Evolutionary conservation across 2,888 invertebrate species (phyloP), one percentile per base, ranked within the genome.

Genomic region (Amphipyra berbera): DNA sequence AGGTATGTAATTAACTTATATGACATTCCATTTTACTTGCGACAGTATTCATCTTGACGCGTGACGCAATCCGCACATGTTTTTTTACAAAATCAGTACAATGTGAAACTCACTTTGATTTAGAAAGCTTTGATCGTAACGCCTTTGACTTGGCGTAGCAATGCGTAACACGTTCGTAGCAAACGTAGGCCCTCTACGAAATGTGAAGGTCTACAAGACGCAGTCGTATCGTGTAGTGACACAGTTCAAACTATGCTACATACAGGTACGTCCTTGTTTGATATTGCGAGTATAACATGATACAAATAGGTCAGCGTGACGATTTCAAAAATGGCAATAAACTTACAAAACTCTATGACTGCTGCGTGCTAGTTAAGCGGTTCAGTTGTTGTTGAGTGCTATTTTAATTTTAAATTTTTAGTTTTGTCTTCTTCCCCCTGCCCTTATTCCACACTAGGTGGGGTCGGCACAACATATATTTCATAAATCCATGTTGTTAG

Each of bases 81-180:
- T 21, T 47, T n/a, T n/a, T 35, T 30, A 15, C 10, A 41, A n/a
- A 15, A 46, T 38, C 13, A 30, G 9, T 13, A 46, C 15, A 30
- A 30, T 33, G 38, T 7, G 3, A 55, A 42, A 33, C 46, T 61
- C 8, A 37, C 42, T 63, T 62, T 62, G 55, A 64, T 40, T 49
- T 38, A 35, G 44, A 62, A 62, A 44, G 40, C 63, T 60, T 72
- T 60, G 61, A 54, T 68, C 57, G 41, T 15, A 45, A 27, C 35
- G 41, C 52, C 50, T 59, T 63, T 62, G 47, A 30, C n/a, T 41
- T 21, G 10, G n/a, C 38, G 38, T 42, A 58, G 55, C 53, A 53
- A 21, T 35, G 54, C 61, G 58, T 73, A 73, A 61, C 58, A 61
- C 44, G 35, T 53, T 7, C 45, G 62, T 52, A 52, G 64, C 38